Evolutionary conservation across 2,113 vertebrate genomes (phyloP).

Genomic region (Circaetus gallicus): DNA sequence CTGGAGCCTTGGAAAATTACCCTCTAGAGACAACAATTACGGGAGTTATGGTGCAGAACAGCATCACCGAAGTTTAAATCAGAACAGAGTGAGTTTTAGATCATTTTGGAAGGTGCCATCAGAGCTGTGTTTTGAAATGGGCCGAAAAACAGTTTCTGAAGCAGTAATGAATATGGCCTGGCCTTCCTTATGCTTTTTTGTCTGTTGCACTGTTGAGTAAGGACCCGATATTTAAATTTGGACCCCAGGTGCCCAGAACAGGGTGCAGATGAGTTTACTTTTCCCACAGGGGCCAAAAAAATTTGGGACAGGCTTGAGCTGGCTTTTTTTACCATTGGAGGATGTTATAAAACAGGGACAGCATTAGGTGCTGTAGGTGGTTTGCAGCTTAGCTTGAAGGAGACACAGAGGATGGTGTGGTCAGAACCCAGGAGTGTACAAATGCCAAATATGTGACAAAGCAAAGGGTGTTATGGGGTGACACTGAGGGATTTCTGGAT

Average conservation of each 20-base stretch:
- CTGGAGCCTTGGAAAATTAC: not conserved
- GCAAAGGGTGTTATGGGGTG: not conserved
- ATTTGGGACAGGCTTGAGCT: not conserved
- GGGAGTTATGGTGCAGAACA: not conserved
- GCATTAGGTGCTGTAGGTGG: no score
- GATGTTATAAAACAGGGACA: not conserved
- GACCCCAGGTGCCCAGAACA: not conserved
- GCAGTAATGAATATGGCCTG: not conserved
- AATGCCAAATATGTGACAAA: not conserved
- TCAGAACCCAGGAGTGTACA: not conserved
- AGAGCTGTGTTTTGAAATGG: not conserved
- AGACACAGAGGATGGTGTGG: not conserved
- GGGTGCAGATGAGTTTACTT: not conserved
- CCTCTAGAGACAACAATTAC: not conserved
- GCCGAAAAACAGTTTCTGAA: not conserved
- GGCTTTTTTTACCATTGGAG: not conserved
- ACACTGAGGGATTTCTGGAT: not conserved
- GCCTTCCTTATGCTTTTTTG: not conserved
- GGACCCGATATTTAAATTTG: not conserved
- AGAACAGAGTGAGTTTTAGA: not conserved
- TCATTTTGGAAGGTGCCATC: not conserved
- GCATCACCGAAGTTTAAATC: not conserved
- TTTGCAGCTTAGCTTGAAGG: not conserved
- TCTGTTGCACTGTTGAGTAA: not conserved
- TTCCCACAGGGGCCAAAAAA: not conserved